phyloP scores from a whole-genome alignment of 1,140 invertebrate species.

The Chironomus striatipennis region DNA sequence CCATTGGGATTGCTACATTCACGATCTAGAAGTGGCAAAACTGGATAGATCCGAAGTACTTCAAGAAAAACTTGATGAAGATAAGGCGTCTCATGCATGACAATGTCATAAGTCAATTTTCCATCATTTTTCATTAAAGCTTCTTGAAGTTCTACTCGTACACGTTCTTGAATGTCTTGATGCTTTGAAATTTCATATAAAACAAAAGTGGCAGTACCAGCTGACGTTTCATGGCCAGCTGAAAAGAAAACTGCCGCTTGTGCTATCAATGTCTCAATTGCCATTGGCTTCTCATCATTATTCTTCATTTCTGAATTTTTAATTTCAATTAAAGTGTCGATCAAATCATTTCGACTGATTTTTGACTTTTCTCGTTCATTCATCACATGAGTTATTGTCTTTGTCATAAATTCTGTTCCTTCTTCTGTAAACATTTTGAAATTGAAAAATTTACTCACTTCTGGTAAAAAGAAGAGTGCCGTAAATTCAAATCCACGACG shows the following conservation, averaged over 20 bases:
- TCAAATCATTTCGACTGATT: constrained; percentile 39
- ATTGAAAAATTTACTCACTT: constrained; percentile 30
- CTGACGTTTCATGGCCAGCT: constrained; percentile 71
- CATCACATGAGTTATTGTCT: constrained; percentile 36
- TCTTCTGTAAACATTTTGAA: constrained; percentile 28
- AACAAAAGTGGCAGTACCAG: constrained; percentile 55
- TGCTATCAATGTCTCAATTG: constrained; percentile 47
- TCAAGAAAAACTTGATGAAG: constrained; percentile 49
- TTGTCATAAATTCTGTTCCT: constrained; percentile 36
- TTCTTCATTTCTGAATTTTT: neutral
- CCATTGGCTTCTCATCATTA: neutral
- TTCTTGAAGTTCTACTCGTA: constrained; percentile 53
- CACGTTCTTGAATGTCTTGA: constrained; percentile 54
- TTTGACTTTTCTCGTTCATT: constrained; percentile 32
- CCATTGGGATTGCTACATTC: constrained; percentile 29
- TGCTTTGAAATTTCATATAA: constrained; percentile 58
- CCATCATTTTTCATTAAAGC: constrained; percentile 41
- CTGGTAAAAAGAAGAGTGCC: constrained; percentile 41
- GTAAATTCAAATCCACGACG: constrained; percentile 44
- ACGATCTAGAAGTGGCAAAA: constrained; percentile 31
- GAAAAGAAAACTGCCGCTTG: constrained; percentile 61
- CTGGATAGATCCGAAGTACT: constrained; percentile 37
- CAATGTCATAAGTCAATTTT: constrained; percentile 50
- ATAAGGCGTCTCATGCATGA: constrained; percentile 51
- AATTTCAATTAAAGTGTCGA: constrained; percentile 41